Percentiles rank a stretch among this genome's conserved stretches.
phyloP scores from a whole-genome alignment of 2,888 invertebrate genomes.

The Pyrrhia umbra region DNA sequence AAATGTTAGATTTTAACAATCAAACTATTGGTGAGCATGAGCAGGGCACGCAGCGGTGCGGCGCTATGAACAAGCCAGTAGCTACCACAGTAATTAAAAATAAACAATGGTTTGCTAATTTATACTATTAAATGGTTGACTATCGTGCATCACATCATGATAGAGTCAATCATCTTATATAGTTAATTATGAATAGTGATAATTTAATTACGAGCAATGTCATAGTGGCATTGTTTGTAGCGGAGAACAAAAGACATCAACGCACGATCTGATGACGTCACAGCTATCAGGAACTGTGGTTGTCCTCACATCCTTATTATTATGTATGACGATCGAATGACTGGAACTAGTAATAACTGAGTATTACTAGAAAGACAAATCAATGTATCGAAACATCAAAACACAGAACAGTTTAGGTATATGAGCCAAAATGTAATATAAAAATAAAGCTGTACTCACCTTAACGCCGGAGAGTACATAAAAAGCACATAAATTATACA shows the following conservation, averaged over 20 bases:
- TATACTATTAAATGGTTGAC: not conserved
- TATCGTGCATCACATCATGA: no score
- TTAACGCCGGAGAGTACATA: constrained; percentile 57
- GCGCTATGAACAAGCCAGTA: not conserved
- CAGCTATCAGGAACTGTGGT: not conserved
- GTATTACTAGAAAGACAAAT: no score
- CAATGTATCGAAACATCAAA: no score
- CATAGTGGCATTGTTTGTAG: constrained; percentile 21
- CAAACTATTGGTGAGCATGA: no score
- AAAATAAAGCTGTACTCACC: constrained; percentile 23
- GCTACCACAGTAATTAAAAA: not conserved
- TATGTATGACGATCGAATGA: no score
- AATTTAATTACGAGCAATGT: not conserved
- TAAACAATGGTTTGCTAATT: not conserved
- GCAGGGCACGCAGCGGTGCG: no score
- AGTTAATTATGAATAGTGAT: not conserved
- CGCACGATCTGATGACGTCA: constrained; percentile 52
- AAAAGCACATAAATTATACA: constrained; percentile 74
- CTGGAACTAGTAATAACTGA: no score
- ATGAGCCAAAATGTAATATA: not conserved
- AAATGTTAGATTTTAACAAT: not conserved
- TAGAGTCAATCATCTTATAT: not conserved
- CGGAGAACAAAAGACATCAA: constrained; percentile 77
- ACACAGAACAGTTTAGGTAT: no score
- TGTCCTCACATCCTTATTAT: not conserved